phyloP scores from a whole-genome alignment of 2,797 vertebrate genomes.

The Graptemys geographica region DNA sequence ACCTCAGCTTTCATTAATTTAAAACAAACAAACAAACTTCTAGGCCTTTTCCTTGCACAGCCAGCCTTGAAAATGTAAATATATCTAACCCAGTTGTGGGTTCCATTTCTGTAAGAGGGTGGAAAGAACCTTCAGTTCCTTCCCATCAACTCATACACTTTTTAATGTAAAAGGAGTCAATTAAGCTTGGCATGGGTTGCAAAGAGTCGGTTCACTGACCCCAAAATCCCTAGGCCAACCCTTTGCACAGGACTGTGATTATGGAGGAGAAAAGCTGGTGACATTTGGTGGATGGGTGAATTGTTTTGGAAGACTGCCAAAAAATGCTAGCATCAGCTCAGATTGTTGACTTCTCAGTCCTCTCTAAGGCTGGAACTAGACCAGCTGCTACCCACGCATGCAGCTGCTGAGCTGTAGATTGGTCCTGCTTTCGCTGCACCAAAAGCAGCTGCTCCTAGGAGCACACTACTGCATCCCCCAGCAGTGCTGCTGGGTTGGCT shows the following conservation, averaged over 20 bases:
- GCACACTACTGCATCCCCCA: conserved; percentile 21
- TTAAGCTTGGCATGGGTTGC: not conserved
- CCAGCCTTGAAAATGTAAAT: not conserved
- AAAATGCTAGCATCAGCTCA: not conserved
- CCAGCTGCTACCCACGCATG: conserved; percentile 9
- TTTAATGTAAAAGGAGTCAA: not conserved
- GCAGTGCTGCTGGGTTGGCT: conserved; percentile 44
- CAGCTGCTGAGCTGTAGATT: not conserved
- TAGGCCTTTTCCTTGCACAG: not conserved
- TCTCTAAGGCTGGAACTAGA: conserved; percentile 37
- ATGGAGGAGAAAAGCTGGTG: not conserved
- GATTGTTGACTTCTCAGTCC: conserved; percentile 7
- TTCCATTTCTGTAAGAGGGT: not conserved
- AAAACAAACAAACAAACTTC: not conserved
- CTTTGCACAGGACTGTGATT: not conserved
- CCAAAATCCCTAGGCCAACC: not conserved
- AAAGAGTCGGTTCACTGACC: not conserved
- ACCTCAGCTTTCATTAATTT: not conserved
- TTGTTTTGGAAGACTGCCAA: not conserved
- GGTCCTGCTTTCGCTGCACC: conserved; percentile 4
- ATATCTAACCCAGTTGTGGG: not conserved
- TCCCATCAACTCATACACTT: not conserved
- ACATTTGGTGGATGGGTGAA: not conserved
- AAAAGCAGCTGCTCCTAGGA: conserved; percentile 12
- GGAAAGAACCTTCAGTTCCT: not conserved